A percentile compares a stretch with the other conserved stretches of the same genome.
Evolutionary conservation across 2,797 vertebrate genomes (phyloP).

Genomic region (Acipenser transmontanus): DNA sequence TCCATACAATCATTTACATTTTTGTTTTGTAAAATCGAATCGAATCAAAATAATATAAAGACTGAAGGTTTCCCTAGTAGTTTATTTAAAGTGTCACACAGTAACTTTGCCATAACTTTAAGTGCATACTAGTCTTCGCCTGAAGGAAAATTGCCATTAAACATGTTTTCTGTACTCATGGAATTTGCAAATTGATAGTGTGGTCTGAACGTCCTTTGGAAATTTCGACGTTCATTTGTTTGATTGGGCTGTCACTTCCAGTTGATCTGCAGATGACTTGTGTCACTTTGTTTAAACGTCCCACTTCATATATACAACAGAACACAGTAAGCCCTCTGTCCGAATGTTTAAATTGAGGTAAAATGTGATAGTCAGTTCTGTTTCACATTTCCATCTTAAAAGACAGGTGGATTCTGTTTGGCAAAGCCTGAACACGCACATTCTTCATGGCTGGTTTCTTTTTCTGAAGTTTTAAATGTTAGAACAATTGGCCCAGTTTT

Average conservation of each 20-base stretch:
- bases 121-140: neutral
- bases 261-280: constrained; percentile 70
- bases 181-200: constrained; percentile 27
- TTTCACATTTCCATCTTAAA: constrained; percentile 61
- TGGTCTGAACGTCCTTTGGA: constrained; percentile 45
- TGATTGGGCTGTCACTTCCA: constrained; percentile 72
- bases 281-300: constrained; percentile 67
- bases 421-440: constrained; percentile 45
- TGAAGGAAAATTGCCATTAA: neutral
- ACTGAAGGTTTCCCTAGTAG: too few species aligned
- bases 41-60: too few species aligned
- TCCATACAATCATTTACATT: too few species aligned
- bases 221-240: constrained; percentile 73
- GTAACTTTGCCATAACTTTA: neutral
- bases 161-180: neutral
- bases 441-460: constrained; percentile 37
- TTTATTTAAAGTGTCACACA: neutral
- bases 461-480: constrained; percentile 30
- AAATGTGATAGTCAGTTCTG: constrained; percentile 63
- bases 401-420: constrained; percentile 74
- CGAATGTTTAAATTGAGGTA: constrained; percentile 66
- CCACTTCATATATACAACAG: constrained; percentile 52
- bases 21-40: too few species aligned
- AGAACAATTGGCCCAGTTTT: constrained; percentile 29
- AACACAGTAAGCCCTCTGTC: constrained; percentile 56